Evolutionary conservation across 1,140 invertebrate genomes (phyloP).

Genomic region (Homarus americanus): DNA sequence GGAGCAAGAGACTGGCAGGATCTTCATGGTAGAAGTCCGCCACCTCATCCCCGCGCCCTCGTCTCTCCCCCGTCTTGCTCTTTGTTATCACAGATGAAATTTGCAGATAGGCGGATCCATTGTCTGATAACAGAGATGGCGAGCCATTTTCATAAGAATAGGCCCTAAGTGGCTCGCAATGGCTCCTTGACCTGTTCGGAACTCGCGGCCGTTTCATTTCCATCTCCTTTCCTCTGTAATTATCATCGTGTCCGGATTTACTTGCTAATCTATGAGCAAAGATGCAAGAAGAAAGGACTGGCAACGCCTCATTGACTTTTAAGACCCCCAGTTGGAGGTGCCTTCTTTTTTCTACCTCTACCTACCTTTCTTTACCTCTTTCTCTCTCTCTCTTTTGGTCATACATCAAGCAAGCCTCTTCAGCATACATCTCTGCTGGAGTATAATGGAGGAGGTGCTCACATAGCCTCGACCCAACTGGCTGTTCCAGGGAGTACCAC

Average conservation of each 20-base stretch:
- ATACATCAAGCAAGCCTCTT: background rate
- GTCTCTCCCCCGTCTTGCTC: background rate
- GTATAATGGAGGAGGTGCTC: too few species aligned
- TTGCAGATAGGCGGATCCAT: conserved; percentile 54
- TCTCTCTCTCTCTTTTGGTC: background rate
- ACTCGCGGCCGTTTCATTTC: conserved; percentile 10
- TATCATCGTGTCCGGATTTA: conserved; percentile 42
- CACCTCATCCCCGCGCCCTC: background rate
- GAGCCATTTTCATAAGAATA: conserved; percentile 54
- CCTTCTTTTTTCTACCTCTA: background rate
- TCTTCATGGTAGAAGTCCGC: background rate
- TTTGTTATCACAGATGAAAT: conserved; percentile 50
- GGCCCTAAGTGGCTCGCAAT: conserved; percentile 8
- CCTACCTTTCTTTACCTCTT: background rate
- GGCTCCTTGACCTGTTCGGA: conserved; percentile 22
- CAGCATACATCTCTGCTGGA: background rate
- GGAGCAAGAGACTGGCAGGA: background rate
- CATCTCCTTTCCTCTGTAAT: conserved; percentile 35
- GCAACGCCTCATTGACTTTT: conserved; percentile 60
- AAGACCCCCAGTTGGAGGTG: background rate
- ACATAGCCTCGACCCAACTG: too few species aligned
- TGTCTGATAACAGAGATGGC: conserved; percentile 42
- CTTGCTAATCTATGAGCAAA: conserved; percentile 33
- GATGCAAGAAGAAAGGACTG: conserved; percentile 4
- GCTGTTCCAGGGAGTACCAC: too few species aligned